Percentiles rank a stretch among this genome's conserved stretches.
phyloP scores from a whole-genome alignment of 53 echinoderm and acorn worm species.

The Patiria pectinifera region DNA sequence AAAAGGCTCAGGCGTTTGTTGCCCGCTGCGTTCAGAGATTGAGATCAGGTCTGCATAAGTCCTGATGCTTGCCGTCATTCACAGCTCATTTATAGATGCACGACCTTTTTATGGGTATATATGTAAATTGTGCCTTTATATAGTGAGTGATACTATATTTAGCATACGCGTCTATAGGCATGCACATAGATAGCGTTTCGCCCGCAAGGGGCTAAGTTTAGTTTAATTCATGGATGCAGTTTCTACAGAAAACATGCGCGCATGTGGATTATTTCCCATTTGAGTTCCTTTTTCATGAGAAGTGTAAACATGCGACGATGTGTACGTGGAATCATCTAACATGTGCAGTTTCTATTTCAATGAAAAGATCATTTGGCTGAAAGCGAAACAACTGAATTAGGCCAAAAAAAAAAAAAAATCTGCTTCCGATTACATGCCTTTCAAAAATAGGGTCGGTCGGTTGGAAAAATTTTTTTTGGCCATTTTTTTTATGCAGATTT shows the following conservation, averaged over 20 bases:
- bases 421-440: too few species aligned
- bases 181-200: neutral
- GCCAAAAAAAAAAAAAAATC: too few species aligned
- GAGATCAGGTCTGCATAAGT: slow-evolving; percentile 28
- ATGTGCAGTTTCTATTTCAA: neutral
- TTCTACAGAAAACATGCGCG: neutral
- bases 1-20: slow-evolving; percentile 6
- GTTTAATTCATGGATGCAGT: neutral
- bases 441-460: too few species aligned
- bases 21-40: neutral
- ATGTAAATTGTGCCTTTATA: neutral
- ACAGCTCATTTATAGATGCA: neutral
- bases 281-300: neutral
- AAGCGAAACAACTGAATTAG: neutral
- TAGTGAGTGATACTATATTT: neutral
- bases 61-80: slow-evolving; percentile 3
- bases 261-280: neutral
- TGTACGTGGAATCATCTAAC: neutral
- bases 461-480: too few species aligned
- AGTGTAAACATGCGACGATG: neutral
- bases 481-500: too few species aligned
- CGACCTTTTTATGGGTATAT: neutral
- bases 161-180: neutral
- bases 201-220: neutral
- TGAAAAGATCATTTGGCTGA: neutral